A percentile compares a stretch with the other conserved stretches of the same genome.
Conservation (phyloP, 2,797 vertebrate genomes). For the Sebastes matsubarae region DNA sequence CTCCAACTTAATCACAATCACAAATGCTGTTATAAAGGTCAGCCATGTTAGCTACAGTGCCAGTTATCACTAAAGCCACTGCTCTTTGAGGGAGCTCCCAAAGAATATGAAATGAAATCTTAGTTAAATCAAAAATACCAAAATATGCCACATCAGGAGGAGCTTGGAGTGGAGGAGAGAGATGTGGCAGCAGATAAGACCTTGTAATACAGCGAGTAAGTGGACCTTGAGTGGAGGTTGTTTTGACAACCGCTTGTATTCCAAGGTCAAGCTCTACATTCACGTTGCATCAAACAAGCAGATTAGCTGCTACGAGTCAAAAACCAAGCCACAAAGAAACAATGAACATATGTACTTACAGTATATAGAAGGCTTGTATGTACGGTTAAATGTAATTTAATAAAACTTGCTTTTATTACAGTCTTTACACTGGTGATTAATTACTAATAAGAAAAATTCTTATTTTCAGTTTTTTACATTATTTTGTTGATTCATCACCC, state of each 20-base stretch:
- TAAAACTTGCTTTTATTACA: background rate
- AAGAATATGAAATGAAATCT: background rate
- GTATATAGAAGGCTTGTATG: background rate
- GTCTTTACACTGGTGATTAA: background rate
- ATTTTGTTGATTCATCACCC: background rate
- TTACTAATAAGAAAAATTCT: background rate
- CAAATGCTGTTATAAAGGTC: background rate
- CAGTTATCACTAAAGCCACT: background rate
- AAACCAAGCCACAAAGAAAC: background rate
- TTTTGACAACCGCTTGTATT: background rate
- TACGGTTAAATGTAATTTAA: background rate
- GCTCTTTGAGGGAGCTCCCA: background rate
- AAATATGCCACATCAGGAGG: background rate
- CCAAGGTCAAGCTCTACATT: background rate
- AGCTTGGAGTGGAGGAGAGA: background rate
- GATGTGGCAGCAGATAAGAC: background rate
- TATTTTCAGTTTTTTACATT: background rate
- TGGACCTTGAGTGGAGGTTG: background rate
- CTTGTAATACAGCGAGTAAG: background rate
- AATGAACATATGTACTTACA: background rate
- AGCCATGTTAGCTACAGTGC: too few relatives aligned
- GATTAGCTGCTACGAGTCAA: background rate
- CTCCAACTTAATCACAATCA: background rate
- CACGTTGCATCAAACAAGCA: background rate
- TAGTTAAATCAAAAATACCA: background rate